Base-by-base conservation (phyloP, 1,140 invertebrate genomes). In the Nilaparvata lugens region DNA sequence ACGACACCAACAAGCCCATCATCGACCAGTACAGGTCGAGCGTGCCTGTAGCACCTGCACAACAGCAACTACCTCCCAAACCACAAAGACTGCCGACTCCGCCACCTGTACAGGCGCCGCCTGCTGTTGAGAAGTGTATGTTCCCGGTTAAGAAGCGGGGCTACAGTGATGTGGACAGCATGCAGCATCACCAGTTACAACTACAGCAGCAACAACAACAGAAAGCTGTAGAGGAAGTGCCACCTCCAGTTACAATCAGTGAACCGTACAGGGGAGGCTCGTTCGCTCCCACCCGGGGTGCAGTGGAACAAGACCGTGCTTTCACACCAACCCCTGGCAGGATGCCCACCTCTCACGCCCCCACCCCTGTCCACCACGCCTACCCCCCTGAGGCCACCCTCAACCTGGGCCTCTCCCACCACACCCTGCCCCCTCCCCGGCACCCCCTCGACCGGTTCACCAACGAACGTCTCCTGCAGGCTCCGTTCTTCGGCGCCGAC, bases 61-160 rank as follows among this genome's bases (percentile, higher is more conserved):
- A 54, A 25, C 52, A 24, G 23, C 7, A 35, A 35, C 31, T 35
- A 11, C 31, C 31, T 11, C 31, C 31, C 31, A 35, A 35, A 35
- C 31, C 31, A 6, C 31, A 35, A 35, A 9, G 7, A 35, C 31
- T 11, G 31, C 31, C 31, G 7, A 35, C 31, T 11, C 31, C 58
- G 18, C 59, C 43, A 28, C 19, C 54, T 52, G 52, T 35, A 4
- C 45, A 52, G 21, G 45, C 43, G 38, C 21, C 18, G 38, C 25
- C 23, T 16, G 19, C n/a, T 52, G 23, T 45, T 7, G 60, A 60
- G 16, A 62, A 65, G 28, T 63, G 67, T 11, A 66, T 71, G 52
- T 75, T 73, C 58, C 75, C 76, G 23, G 75, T 77, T 6, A 83
- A 83, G 66, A 83, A 83, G 68, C 72, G 82, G 48, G 76, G 73